Base-by-base conservation (phyloP, 2,888 invertebrate species). In the Hyppa rectilinea region DNA sequence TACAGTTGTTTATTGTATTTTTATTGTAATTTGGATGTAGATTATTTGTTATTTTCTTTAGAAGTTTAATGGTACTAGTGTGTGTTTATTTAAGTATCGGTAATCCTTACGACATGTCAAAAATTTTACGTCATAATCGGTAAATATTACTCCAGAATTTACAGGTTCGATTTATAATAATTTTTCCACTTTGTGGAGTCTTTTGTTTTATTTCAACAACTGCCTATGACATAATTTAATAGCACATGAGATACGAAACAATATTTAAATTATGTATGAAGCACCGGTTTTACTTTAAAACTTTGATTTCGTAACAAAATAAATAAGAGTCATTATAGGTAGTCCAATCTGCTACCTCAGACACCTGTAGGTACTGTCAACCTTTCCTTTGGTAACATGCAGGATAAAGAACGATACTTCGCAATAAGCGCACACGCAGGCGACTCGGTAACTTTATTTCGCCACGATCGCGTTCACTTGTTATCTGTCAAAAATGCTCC, bases 401-500 rank as follows among this genome's bases (percentile, higher is more conserved):
- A 61, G 83, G 45, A 66, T 65, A 66, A 66, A 55, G 40, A 62
- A 34, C n/a, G 43, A 67, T n/a, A 76, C 69, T 69, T 66, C 45
- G 71, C 71, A 83, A 82, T 80, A 74, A 66, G 49, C 56, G 75
- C 79, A 82, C 71, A 56, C 75, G 81, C 80, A 80, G 59, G 20
- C 29, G 14, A 62, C 29, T 71, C 47, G 68, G 68, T 43, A 66
- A 67, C 71, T 81, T 86, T 72, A 81, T 83, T 82, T 80, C 72
- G 71, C 71, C 62, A 66, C 68, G 53, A 71, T 59, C 70, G 82
- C 78, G 75, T 69, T 81, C 83, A 82, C 82, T 82, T 70, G 83
- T 75, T 58, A 63, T 69, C 70, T 45, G 77, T 76, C 86, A 77
- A 85, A 89, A 77, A 68, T 79, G 88, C 90, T 80, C 69, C 66